Base-by-base conservation (phyloP, 1,140 invertebrate species). In the Sycophila sp. region DNA sequence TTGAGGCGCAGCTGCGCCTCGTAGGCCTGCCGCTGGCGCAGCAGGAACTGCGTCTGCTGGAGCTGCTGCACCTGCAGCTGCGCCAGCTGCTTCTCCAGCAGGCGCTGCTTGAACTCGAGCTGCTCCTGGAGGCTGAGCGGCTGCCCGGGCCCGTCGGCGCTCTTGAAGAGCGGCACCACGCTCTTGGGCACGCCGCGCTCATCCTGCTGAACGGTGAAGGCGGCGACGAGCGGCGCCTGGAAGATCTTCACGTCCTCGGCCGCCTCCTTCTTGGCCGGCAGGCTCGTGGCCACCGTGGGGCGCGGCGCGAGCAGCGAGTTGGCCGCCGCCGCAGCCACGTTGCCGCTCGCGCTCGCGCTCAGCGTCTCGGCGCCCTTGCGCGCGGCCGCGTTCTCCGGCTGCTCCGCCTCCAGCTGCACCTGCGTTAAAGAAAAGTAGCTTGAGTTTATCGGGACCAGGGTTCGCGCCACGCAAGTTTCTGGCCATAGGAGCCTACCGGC, bases 141-240 rank as follows among this genome's bases (percentile, higher is more conserved):
- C 40, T 85, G 78, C 1, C 17, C 22, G 0, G 77, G 80, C 13
- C 82, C 78, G n/a, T 74, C 71, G 2, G 69, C 67, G 0, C 81
- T 82, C 66, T 85, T 83, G 71, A 86, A 87, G 60, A 93, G 88
- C 2, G 93, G 93, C 62, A 93, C 91, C 2, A 94, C 91, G 78
- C 90, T 93, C 70, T 92, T 91, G 0, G 93, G 92, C 17, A 91
- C 77, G 1, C 93, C 93, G 30, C 87, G 86, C 56, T 91, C 91
- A 76, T 95, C 93, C 80, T 94, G 91, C 74, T 94, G 92, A 2
- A 95, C 92, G 0, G 93, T 94, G 75, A 95, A 95, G 0, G 93
- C 93, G 1, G 92, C 92, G 1, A 94, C 91, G 32, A 95, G 77
- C 0, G 93, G 92, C 5, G 93, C 92, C 72, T 91, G 89, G 77